These are phyloP conservation scores for Laticauda laticaudata DNA, from an alignment of 2,113 vertebrate species.

Conservation along the genomic window DNA sequence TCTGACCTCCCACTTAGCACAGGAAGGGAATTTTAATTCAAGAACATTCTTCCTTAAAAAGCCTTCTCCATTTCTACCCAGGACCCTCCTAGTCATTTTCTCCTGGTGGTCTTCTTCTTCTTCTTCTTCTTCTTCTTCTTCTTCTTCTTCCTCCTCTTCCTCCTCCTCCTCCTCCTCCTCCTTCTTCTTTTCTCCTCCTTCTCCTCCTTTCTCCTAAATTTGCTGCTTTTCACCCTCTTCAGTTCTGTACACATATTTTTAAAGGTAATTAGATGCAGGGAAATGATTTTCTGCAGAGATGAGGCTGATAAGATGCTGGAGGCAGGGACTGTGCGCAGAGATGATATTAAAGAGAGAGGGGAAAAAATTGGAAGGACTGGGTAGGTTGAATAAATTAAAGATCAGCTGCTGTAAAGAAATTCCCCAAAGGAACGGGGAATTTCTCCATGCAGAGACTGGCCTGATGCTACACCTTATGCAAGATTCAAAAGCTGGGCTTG, in stretches of 20 bases:
- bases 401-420: slow-evolving; percentile 46
- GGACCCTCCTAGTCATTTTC: neutral
- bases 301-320: slow-evolving; percentile 57
- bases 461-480: slow-evolving; percentile 42
- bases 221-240: neutral
- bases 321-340: slow-evolving; percentile 42
- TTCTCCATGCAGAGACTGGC: slow-evolving; percentile 54
- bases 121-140: too few species aligned
- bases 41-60: neutral
- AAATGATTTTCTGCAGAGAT: slow-evolving; percentile 61
- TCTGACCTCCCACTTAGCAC: neutral
- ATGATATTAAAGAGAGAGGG: slow-evolving; percentile 16
- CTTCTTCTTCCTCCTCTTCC: too few species aligned
- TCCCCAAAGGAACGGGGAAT: slow-evolving; percentile 26
- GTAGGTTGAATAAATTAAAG: slow-evolving; percentile 69
- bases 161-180: too few species aligned
- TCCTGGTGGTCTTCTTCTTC: neutral
- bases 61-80: neutral
- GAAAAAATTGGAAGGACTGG: neutral
- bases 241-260: slow-evolving; percentile 61
- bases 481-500: slow-evolving; percentile 35
- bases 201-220: neutral
- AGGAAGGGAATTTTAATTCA: neutral
- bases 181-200: too few species aligned
- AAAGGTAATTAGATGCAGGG: slow-evolving; percentile 64